phyloP scores from a whole-genome alignment of 2,113 vertebrate species.

The Pteropus alecto region DNA sequence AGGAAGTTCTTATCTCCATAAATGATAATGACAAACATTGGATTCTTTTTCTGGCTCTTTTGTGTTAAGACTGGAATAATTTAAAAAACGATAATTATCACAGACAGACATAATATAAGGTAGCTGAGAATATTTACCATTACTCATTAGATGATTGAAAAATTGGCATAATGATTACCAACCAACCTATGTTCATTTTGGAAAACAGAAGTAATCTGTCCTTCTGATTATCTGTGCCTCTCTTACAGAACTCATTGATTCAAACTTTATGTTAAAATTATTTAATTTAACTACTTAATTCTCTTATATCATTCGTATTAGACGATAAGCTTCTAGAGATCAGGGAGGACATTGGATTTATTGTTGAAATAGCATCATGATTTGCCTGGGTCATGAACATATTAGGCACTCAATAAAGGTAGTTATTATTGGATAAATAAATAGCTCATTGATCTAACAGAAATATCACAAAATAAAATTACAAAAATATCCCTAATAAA shows the following conservation, averaged over 20 bases:
- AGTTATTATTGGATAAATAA: neutral
- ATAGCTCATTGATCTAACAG: neutral
- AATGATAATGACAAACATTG: conserved; percentile 24
- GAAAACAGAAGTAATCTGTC: neutral
- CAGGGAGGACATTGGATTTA: neutral
- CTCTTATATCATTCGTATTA: neutral
- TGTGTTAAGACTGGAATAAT: conserved; percentile 24
- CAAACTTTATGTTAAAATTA: neutral
- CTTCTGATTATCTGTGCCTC: neutral
- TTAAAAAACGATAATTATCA: neutral
- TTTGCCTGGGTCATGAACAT: neutral
- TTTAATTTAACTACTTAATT: neutral
- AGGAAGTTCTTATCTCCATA: conserved; percentile 24
- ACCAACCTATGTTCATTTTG: neutral
- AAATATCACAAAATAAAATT: neutral
- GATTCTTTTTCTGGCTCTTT: conserved; percentile 31
- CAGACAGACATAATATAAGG: neutral
- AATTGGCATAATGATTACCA: neutral
- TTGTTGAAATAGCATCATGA: neutral
- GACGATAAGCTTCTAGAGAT: neutral
- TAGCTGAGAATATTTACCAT: neutral
- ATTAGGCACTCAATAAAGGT: neutral
- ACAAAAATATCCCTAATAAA: neutral
- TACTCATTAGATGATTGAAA: neutral
- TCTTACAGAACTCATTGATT: neutral